Evolutionary conservation across 2,888 invertebrate species (phyloP), one percentile per base, ranked within the genome.

Genomic region (Synanthedon myopaeformis): DNA sequence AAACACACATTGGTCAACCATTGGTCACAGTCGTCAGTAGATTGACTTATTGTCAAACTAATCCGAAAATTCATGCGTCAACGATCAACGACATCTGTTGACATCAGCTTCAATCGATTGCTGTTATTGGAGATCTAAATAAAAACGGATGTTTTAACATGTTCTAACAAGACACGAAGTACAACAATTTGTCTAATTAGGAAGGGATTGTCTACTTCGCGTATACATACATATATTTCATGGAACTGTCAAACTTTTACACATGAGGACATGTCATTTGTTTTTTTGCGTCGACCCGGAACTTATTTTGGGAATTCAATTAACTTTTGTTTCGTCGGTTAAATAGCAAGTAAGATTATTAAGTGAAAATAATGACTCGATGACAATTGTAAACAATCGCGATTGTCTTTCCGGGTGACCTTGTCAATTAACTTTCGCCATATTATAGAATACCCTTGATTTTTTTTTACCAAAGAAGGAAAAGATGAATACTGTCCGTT

Each of bases 341-440:
- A 45, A n/a, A 45, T 14, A 45, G n/a, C 14, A 45, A 45, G 14
- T 45, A 45, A 4, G 14, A 11, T 45, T 45, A 45, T 13, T 45
- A 14, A 45, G 45, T 45, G 45, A 45, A 45, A 45, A 45, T 45
- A 45, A 45, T 45, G 45, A 14, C 45, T 35, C 35, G 35, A 35
- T 35, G 45, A 14, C 45, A 45, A 41, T 51, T 13, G 41, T 41
- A 17, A 17, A 23, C 52, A n/a, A 23, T 14, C 52, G 13, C n/a
- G n/a, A 45, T n/a, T 45, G 52, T 55, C 61, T 67, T 73, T 74
- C 74, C 73, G 69, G 70, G 65, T 70, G 62, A 57, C 72, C 72
- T 72, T 72, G 70, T 62, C 58, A 61, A 59, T 14, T n/a, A 11
- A 45, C 45, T 45, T 45, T 45, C 45, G 45, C 45, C 45, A 12